These are phyloP conservation scores for Nymphalis urticae DNA, from an alignment of 2,888 invertebrate species.

Conservation along the genomic window DNA sequence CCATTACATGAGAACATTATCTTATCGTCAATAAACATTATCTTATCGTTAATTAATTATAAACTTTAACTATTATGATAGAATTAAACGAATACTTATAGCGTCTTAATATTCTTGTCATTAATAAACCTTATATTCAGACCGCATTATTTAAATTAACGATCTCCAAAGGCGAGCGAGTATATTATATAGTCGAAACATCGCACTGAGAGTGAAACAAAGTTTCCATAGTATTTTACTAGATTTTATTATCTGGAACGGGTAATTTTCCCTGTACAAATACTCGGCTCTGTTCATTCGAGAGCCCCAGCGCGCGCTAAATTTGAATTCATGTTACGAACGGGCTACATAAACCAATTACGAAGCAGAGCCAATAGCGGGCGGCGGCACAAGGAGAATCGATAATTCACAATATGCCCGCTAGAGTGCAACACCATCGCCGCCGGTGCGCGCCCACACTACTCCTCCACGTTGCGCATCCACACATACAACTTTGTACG, in stretches of 20 bases:
- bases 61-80: too few relatives aligned
- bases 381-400: conserved; percentile 68
- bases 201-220: conserved; percentile 51
- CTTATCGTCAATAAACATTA: too few relatives aligned
- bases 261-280: conserved; percentile 67
- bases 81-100: too few relatives aligned
- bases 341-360: conserved; percentile 79
- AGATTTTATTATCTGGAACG: conserved; percentile 67
- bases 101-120: too few relatives aligned
- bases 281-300: conserved; percentile 63
- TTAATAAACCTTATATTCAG: conserved; percentile 1
- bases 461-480: conserved; percentile 78
- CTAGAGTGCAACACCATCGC: conserved; percentile 75
- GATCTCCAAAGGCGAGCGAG: conserved; percentile 17
- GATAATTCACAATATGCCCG: conserved; percentile 80
- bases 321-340: conserved; percentile 80
- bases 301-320: conserved; percentile 71
- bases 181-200: conserved; percentile 41
- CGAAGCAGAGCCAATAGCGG: conserved; percentile 74
- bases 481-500: conserved; percentile 60
- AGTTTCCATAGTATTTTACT: conserved; percentile 65
- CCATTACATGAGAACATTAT: too few relatives aligned
- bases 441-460: conserved; percentile 76
- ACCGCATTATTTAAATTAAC: conserved; percentile 10
- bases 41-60: too few relatives aligned